Percentiles rank a stretch among this genome's conserved stretches.
These are phyloP conservation scores for Rostratula benghalensis DNA, from an alignment of 2,113 vertebrate genomes.

Conservation along the genomic window DNA sequence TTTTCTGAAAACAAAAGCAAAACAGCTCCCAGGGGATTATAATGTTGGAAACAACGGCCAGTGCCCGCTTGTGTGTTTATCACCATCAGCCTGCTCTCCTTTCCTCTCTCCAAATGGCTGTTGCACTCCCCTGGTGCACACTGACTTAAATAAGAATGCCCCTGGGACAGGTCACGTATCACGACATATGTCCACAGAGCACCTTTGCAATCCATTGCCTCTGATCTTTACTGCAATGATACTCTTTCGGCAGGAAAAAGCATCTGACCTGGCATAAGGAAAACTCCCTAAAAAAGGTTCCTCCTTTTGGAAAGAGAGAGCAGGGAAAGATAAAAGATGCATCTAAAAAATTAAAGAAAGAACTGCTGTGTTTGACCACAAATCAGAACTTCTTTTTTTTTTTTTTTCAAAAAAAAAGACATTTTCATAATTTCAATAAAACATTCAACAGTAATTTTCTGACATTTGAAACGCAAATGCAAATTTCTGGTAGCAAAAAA, in stretches of 20 bases:
- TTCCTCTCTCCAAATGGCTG: not conserved
- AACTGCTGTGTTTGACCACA: not conserved
- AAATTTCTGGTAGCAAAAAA: not conserved
- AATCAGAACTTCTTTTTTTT: not conserved
- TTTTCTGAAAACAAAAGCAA: not conserved
- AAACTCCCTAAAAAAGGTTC: not conserved
- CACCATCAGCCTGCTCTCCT: not conserved
- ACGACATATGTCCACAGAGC: not conserved
- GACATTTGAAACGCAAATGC: not conserved
- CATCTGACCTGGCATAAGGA: not conserved
- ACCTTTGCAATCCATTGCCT: not conserved
- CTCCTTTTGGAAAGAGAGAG: not conserved
- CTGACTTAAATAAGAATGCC: not conserved
- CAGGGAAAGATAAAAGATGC: not conserved
- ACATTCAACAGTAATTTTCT: not conserved
- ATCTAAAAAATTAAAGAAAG: not conserved
- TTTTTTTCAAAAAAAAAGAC: not conserved
- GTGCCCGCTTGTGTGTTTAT: not conserved
- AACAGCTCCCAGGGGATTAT: not conserved
- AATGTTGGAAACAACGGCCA: not conserved
- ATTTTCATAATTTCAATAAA: not conserved
- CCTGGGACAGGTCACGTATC: not conserved
- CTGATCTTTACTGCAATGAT: not conserved
- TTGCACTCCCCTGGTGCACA: not conserved
- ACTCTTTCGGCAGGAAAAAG: not conserved